These are phyloP conservation scores for Etheostoma cragini DNA, from an alignment of 2,113 vertebrate genomes.

Conservation along the genomic window DNA sequence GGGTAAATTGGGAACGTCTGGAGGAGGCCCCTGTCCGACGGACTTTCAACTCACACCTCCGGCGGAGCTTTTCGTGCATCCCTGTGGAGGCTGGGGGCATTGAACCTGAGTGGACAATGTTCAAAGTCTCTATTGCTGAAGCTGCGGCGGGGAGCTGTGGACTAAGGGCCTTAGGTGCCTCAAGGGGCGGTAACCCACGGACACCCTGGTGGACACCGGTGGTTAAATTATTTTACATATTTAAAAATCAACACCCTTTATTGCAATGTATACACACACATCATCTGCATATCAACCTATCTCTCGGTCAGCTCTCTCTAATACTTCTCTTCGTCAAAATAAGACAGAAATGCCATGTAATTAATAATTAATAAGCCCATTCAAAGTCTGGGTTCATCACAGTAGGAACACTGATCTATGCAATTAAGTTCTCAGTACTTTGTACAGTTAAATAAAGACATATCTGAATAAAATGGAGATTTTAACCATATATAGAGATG, in stretches of 20 bases:
- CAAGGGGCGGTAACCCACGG: too few relatives aligned
- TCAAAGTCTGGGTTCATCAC: conserved; percentile 18
- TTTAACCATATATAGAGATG: not conserved
- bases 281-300: not conserved
- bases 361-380: conserved; percentile 7
- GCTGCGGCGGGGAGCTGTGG: too few relatives aligned
- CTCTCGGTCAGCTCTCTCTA: not conserved
- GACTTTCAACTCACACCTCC: too few relatives aligned
- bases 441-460: conserved; percentile 3
- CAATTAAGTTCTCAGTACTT: conserved; percentile 12
- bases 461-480: not conserved
- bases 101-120: too few relatives aligned
- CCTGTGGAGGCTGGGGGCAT: too few relatives aligned
- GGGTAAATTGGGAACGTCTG: too few relatives aligned
- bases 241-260: not conserved
- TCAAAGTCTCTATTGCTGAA: too few relatives aligned
- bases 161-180: too few relatives aligned
- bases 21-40: too few relatives aligned
- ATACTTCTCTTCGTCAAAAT: not conserved
- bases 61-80: too few relatives aligned
- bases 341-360: conserved; percentile 10
- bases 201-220: too few relatives aligned
- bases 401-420: not conserved
- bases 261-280: not conserved
- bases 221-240: not conserved